Evolutionary conservation across 1,140 invertebrate species (phyloP), one percentile per base, ranked within the genome.

Genomic region (Tribolium madens): DNA sequence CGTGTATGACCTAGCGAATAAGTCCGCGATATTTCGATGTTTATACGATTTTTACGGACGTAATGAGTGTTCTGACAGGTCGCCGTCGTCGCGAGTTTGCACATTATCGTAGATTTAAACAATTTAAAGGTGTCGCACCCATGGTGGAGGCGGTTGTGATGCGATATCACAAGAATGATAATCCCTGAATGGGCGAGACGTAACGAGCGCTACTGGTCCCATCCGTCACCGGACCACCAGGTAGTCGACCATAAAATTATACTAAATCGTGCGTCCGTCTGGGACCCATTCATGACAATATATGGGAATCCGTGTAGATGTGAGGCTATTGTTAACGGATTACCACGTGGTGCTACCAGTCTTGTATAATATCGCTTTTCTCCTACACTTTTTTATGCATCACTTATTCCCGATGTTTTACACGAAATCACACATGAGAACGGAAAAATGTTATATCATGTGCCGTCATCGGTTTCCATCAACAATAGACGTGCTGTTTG

Each of bases 201-300:
- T 79, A 79, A 81, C 78, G 76, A 81, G 79, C 78, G 78, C 82
- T 83, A 82, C 81, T 76, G 79, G 81, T 80, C 80, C 78, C 79
- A 82, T 82, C 81, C 81, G 80, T 84, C 83, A 84, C 81, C 36
- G 75, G 84, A 85, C 84, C 84, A 84, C 83, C 84, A 81, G 79
- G 83, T 83, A 83, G 81, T 73, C 77, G 57, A 75, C 80, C 79
- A 83, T 83, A 84, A 84, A 85, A 85, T 85, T 85, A 85, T 85
- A 85, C 83, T 85, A 85, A 84, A 85, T 84, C 84, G 84, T 83
- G 82, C 78, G 76, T 80, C 77, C 78, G 78, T 80, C 76, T 80
- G 78, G 78, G 76, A 26, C 76, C 79, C 83, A 83, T 84, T 84
- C 83, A 83, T 79, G 79, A 80, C 75, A 80, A 84, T 83, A 84